Evolutionary conservation across 2,888 invertebrate genomes (phyloP), one percentile per base, ranked within the genome.

Genomic region (Antheraea yamamai): DNA sequence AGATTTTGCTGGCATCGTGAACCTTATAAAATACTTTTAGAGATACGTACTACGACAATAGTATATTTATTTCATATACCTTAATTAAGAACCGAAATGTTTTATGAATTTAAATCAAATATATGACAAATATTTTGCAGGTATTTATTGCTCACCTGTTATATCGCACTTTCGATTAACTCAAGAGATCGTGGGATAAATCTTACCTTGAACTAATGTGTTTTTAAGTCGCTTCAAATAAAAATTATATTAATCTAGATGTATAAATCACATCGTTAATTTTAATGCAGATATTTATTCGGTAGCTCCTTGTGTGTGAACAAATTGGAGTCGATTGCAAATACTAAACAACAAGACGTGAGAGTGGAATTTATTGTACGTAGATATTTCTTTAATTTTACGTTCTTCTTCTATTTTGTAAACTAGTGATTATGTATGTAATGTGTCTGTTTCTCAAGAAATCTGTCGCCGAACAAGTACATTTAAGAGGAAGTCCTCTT

Each of bases 1-100:
- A 93, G 93, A 94, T 93, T 93, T 91, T 86, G 87, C 91, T 85
- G 88, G 88, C 89, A 86, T 85, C 86, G 83, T 83, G 79, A 85
- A 88, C 89, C 90, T 89, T 90, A 91, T 85, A 88, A 90, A 89
- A 87, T 26, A 12, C 23, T 61, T n/a, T 26, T 30, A 66, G 12
- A 88, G 88, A 86, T 87, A 85, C 6, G 52, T 30, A 74, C 39
- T 66, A 68, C 68, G 12, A 39, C 20, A 55, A 16, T 26, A 70
- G 0, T 72, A 74, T 64, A 58, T 52, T 68, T 70, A 68, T 68
- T 73, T 47, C 51, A 55, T 73, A 70, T 35, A 72, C 26, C 7
- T 68, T 64, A 70, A 70, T 70, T 70, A 70, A 70, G n/a, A 39
- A 70, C n/a, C 39, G 20, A 12, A 39, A 70, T 39, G n/a, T 39